Conservation (phyloP, 2,113 vertebrate genomes). For the Taurulus bubalis region DNA sequence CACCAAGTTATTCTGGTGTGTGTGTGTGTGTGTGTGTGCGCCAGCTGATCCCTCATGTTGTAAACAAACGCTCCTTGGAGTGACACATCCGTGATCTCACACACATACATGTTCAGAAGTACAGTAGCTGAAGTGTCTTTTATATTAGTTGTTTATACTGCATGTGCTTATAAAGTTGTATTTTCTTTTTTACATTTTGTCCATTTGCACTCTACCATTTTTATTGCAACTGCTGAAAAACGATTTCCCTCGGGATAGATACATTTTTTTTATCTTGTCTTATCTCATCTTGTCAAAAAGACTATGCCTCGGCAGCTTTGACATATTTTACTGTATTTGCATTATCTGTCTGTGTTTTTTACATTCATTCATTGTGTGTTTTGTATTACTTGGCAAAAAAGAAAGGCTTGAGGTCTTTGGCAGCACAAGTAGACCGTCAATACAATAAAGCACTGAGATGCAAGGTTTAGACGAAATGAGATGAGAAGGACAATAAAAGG, state of each 20-base stretch:
- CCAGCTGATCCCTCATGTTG: not conserved
- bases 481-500: not conserved
- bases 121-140: not conserved
- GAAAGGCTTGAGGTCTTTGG: not conserved
- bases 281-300: not conserved
- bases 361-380: not conserved
- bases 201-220: not conserved
- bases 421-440: not conserved
- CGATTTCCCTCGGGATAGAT: not conserved
- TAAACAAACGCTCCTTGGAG: not conserved
- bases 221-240: not conserved
- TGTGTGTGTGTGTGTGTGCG: not conserved
- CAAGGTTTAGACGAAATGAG: not conserved
- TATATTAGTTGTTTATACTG: no score
- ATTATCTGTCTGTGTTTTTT: not conserved
- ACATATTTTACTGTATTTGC: not conserved
- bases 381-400: not conserved
- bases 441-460: not conserved
- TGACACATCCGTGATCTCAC: constrained; percentile 3
- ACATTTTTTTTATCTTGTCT: not conserved
- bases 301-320: not conserved
- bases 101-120: not conserved
- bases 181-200: not conserved
- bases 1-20: not conserved
- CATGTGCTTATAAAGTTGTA: not conserved